Evolutionary conservation across 2,797 vertebrate species (phyloP), one percentile per base, ranked within the genome.

Genomic region (Argya squamiceps): DNA sequence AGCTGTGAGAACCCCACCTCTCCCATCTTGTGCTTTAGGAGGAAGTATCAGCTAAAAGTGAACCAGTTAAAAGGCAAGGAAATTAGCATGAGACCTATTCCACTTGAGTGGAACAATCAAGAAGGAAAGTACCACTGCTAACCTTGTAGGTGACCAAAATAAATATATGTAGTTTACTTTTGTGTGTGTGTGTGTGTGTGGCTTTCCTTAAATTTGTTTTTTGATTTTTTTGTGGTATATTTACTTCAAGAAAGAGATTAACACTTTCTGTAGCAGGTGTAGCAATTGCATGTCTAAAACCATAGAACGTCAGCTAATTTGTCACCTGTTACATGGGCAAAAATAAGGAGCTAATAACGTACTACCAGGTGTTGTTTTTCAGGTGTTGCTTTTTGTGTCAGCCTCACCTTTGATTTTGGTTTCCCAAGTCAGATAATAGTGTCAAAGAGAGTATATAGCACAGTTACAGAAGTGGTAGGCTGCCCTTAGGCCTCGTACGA

Each of bases 31-130:
- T 21, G 7, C 11, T 69, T 76, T 22, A 73, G 17, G 11, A 26
- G 11, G 43, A 44, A n/a, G 4, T 21, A 21, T 15, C 8, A 16
- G 8, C 9, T 71, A 17, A 23, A 56, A 62, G 5, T 1, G 0
- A 59, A 12, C 9, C 12, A 24, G 43, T 55, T 59, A 30, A 73
- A 80, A 86, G 27, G 7, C 46, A 34, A 26, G 7, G 27, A 78
- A 81, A 60, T 68, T 37, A 26, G 15, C 22, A 44, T 37, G 13
- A 30, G 26, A 10, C 4, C 4, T n/a, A 11, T 37, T 71, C 6
- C 17, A 4, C 29, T 29, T 30, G 13, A 39, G 30, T 32, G 23
- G 14, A 59, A 60, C 26, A 36, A 37, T 43, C 1, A 0, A 65
- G 17, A 14, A 69, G 11, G 9, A 79, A 73, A 47, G 39, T 26